Evolutionary conservation across 2,797 vertebrate genomes (phyloP).

Genomic region (Sebastes trivittatus): DNA sequence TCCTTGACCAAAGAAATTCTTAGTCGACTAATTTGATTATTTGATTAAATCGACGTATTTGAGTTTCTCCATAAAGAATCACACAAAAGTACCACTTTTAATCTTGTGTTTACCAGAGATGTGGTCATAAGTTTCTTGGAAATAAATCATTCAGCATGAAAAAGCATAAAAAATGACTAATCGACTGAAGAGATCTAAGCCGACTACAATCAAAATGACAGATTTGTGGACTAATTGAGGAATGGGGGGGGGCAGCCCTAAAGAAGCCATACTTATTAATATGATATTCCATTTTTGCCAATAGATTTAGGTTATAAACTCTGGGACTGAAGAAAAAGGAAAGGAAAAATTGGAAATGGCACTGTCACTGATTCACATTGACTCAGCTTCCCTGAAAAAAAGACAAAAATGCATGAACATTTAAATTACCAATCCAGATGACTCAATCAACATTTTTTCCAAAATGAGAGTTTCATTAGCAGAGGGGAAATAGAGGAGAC

Average conservation of each 20-base stretch:
- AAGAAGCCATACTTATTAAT: neutral
- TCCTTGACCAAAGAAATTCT: no score
- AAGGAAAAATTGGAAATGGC: neutral
- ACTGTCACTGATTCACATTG: neutral
- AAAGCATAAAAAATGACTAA: no score
- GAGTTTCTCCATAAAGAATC: no score
- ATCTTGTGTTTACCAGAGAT: rapidly evolving
- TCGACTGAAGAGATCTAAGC: no score
- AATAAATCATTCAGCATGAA: no score
- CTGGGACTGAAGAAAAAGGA: neutral
- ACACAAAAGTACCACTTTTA: no score
- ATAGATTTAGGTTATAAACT: neutral
- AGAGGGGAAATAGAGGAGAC: conserved; percentile 4
- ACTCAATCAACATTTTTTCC: conserved; percentile 16
- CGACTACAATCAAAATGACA: no score
- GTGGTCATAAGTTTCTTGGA: no score
- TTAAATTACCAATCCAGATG: conserved; percentile 23
- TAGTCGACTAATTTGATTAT: no score
- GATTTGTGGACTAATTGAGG: rapidly evolving
- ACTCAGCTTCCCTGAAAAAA: neutral
- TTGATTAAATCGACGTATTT: no score
- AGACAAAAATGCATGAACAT: conserved; percentile 6
- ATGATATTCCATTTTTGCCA: neutral
- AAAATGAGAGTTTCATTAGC: conserved; percentile 9
- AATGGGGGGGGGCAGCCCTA: neutral